A percentile compares a stretch with the other conserved stretches of the same genome.
Evolutionary conservation across 1,140 invertebrate genomes (phyloP).

Genomic region (Drosophila malerkotliana): DNA sequence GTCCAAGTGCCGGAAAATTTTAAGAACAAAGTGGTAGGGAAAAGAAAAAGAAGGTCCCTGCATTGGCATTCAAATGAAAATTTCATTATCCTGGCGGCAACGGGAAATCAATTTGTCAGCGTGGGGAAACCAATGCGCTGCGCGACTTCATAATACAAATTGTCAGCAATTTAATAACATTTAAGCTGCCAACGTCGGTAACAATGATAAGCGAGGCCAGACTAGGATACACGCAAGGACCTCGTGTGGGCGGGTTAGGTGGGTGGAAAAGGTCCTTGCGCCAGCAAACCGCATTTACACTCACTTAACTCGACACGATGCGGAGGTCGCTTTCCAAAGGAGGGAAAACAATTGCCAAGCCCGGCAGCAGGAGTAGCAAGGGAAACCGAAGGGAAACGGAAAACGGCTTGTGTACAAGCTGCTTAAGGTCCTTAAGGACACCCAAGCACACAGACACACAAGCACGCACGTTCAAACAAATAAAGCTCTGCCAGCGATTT

Average conservation of each 20-base stretch:
- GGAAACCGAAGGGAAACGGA: slow-evolving; percentile 3
- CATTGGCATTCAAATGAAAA: slow-evolving; percentile 50
- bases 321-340: slow-evolving; percentile 39
- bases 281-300: slow-evolving; percentile 73
- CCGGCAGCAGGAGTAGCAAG: slow-evolving; percentile 33
- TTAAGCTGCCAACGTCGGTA: slow-evolving; percentile 64
- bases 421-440: slow-evolving; percentile 70
- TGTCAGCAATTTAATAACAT: slow-evolving; percentile 78
- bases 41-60: background rate
- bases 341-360: slow-evolving; percentile 69
- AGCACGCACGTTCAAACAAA: slow-evolving; percentile 54
- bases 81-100: slow-evolving; percentile 57
- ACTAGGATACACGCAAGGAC: slow-evolving; percentile 25
- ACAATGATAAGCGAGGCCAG: slow-evolving; percentile 46
- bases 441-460: slow-evolving; percentile 9
- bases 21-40: background rate
- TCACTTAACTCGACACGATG: slow-evolving; percentile 70
- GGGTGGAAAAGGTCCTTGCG: slow-evolving; percentile 32
- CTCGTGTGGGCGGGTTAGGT: slow-evolving; percentile 8
- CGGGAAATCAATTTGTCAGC: slow-evolving; percentile 69
- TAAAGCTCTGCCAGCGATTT: slow-evolving; percentile 71
- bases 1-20: slow-evolving; percentile 37
- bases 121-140: slow-evolving; percentile 18
- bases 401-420: slow-evolving; percentile 67
- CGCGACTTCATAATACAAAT: slow-evolving; percentile 60